A percentile compares a stretch with the other conserved stretches of the same genome.
These are phyloP conservation scores for Leptestheria dahalacensis DNA, from an alignment of 1,140 invertebrate species.

Conservation along the genomic window DNA sequence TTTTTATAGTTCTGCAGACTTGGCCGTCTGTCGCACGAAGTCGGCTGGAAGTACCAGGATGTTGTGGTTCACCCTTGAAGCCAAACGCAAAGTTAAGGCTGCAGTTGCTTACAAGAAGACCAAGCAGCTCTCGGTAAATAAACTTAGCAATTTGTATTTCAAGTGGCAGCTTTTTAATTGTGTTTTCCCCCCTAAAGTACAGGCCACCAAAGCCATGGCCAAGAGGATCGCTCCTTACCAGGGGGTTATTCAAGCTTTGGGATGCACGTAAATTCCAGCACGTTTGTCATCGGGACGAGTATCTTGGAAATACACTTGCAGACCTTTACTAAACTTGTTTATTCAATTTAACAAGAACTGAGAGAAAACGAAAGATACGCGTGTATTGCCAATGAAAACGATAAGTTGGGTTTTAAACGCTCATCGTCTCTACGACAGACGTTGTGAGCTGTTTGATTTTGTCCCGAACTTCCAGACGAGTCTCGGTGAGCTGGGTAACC, in stretches of 20 bases:
- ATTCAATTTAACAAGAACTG: background rate
- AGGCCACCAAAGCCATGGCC: conserved; percentile 59
- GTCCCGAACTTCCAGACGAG: background rate
- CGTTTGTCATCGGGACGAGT: background rate
- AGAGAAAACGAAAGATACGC: background rate
- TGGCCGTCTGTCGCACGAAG: conserved; percentile 90
- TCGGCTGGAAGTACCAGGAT: conserved; percentile 97
- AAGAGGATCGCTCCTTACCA: conserved; percentile 63
- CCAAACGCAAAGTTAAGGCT: conserved; percentile 85
- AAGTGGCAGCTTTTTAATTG: conserved; percentile 3
- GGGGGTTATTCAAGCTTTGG: conserved; percentile 66
- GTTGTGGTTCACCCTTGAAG: conserved; percentile 86
- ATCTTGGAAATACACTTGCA: background rate
- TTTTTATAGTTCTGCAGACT: conserved; percentile 74
- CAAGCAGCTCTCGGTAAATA: conserved; percentile 52
- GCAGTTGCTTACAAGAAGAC: conserved; percentile 63
- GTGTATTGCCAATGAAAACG: background rate
- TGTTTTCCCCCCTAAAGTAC: conserved; percentile 43
- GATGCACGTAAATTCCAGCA: conserved; percentile 51
- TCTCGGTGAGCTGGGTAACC: background rate
- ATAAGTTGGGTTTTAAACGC: background rate
- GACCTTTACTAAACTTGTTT: background rate
- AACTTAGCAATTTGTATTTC: background rate
- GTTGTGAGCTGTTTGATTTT: background rate
- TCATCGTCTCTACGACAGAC: background rate